A percentile compares a stretch with the other conserved stretches of the same genome.
Conservation (phyloP, 2,797 vertebrate species). For the Pteronotus mesoamericanus region DNA sequence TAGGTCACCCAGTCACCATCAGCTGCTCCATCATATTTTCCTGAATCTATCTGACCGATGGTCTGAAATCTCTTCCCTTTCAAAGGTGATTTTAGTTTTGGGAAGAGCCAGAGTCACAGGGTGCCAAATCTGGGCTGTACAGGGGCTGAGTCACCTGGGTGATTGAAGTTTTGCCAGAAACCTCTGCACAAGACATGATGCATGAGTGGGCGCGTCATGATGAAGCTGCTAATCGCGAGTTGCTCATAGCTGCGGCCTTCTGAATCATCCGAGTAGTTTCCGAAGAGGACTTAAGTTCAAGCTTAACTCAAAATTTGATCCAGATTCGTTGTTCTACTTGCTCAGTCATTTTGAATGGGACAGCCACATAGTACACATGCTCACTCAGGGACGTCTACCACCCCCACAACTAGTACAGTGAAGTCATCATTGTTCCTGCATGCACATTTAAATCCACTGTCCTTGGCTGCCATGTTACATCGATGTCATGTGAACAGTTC, state of each 20-base stretch:
- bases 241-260: background rate
- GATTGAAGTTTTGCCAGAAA: background rate
- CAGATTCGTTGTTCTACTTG: background rate
- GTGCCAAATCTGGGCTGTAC: background rate
- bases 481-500: background rate
- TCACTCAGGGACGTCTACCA: background rate
- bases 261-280: background rate
- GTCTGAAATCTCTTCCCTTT: background rate
- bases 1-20: background rate
- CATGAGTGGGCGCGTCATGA: background rate
- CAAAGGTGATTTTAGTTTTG: background rate
- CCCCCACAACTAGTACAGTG: background rate
- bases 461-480: background rate
- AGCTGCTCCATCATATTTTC: background rate
- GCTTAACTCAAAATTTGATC: background rate
- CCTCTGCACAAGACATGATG: background rate
- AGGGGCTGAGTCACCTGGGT: background rate
- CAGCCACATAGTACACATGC: background rate
- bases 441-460: background rate
- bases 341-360: background rate
- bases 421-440: background rate
- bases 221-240: background rate
- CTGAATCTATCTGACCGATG: background rate
- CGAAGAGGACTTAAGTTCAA: background rate
- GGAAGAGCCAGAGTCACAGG: background rate